phyloP scores from a whole-genome alignment of 2,888 invertebrate species.

The Pristionchus japonicus region DNA sequence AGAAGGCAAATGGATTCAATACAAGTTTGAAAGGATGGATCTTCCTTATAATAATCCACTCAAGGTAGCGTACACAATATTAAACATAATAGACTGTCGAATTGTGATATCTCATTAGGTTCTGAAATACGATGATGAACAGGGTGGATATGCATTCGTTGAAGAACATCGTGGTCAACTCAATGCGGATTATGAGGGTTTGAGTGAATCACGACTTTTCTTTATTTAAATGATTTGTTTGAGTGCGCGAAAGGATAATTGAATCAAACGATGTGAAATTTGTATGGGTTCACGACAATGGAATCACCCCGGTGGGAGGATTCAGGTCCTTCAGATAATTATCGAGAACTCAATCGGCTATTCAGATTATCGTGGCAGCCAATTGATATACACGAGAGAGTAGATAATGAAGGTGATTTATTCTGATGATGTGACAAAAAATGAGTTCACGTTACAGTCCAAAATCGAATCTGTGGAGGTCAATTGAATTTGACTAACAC shows the following conservation, averaged over 20 bases:
- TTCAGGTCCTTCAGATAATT: not conserved
- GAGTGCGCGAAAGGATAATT: not conserved
- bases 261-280: not conserved
- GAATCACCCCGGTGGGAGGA: not conserved
- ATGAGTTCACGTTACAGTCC: no score
- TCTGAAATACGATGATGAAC: not conserved
- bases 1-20: not conserved
- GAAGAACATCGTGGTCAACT: not conserved
- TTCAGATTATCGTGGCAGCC: not conserved
- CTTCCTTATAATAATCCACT: not conserved
- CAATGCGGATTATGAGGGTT: not conserved
- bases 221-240: no score
- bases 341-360: no score
- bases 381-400: not conserved
- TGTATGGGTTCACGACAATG: not conserved
- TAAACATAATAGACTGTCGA: no score
- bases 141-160: not conserved
- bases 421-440: no score
- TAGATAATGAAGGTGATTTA: not conserved
- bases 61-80: not conserved
- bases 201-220: not conserved
- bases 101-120: not conserved
- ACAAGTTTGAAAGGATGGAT: not conserved
- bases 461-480: not conserved
- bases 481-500: not conserved